Base-by-base conservation (phyloP, 2,888 invertebrate genomes). In the Leptinotarsa rubiginosa region DNA sequence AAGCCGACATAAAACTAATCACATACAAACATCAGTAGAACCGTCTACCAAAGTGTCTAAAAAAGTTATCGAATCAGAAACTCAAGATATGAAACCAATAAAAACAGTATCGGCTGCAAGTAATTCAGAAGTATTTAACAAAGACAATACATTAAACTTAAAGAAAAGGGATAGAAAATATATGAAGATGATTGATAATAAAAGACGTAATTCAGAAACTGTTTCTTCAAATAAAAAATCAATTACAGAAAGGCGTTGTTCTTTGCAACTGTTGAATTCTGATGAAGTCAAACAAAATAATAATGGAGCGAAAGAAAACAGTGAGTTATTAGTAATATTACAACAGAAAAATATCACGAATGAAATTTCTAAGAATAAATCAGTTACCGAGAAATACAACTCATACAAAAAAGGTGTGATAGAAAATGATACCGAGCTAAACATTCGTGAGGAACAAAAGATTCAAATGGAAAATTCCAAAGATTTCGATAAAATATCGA, bases 181-280 rank as follows among this genome's bases (percentile, higher is more conserved):
- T 12, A 13, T 22, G 13, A 62, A 62, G n/a, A 16, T 31, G 10
- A 41, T 31, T 15, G 41, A 62, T 62, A n/a, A 41, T 41, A 62
- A 41, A 41, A 62, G 62, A n/a, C 62, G 62, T 62, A n/a, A 62
- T 62, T 62, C 62, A 62, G 62, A 62, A 41, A 62, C 62, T 10
- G 31, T 15, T 10, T 10, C 41, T 31, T 41, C 31, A 3, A 62
- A 25, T 62, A 62, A n/a, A 25, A 41, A 41, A 16, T 31, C 18
- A 12, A 41, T 62, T 4, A 31, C 62, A 62, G 31, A 62, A 13
- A 62, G 62, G 41, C 31, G 62, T 5, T 13, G n/a, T 41, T 62
- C 62, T 62, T 31, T 62, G n/a, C 62, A 31, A 41, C n/a, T 41
- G n/a, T 22, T 1, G 4, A 56, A 13, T 56, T 31, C 31, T 16